Conservation (phyloP, 2,888 invertebrate genomes). For the Molorchus minor region DNA sequence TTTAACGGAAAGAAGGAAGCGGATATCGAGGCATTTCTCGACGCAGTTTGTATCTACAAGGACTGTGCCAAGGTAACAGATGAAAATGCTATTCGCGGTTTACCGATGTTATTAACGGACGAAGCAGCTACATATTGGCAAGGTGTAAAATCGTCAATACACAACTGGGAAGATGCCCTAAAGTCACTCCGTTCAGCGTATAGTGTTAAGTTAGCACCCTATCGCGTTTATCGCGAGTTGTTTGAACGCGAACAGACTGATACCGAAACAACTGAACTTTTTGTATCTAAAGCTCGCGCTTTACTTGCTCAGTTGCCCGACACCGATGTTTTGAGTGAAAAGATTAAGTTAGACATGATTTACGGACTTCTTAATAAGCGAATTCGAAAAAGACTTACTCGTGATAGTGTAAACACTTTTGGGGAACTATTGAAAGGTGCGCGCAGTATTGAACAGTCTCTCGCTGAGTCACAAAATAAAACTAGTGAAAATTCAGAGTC, state of each 20-base stretch:
- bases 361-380: not conserved
- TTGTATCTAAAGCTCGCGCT: not conserved
- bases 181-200: not conserved
- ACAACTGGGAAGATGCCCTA: not conserved
- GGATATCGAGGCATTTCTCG: not conserved
- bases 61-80: not conserved
- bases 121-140: not conserved
- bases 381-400: not conserved
- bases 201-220: not conserved
- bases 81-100: not conserved
- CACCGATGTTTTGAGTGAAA: not conserved
- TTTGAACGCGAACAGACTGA: not conserved
- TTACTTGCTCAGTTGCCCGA: not conserved
- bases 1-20: not conserved
- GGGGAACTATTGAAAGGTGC: not conserved
- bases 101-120: not conserved
- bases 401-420: not conserved
- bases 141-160: constrained; percentile 2
- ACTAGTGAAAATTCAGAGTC: not conserved
- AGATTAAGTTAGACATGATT: not conserved
- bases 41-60: not conserved
- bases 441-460: not conserved
- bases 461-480: not conserved
- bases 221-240: not conserved
- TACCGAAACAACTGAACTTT: constrained; percentile 1